phyloP scores from a whole-genome alignment of 2,888 invertebrate species.

The Byasa hedistus region DNA sequence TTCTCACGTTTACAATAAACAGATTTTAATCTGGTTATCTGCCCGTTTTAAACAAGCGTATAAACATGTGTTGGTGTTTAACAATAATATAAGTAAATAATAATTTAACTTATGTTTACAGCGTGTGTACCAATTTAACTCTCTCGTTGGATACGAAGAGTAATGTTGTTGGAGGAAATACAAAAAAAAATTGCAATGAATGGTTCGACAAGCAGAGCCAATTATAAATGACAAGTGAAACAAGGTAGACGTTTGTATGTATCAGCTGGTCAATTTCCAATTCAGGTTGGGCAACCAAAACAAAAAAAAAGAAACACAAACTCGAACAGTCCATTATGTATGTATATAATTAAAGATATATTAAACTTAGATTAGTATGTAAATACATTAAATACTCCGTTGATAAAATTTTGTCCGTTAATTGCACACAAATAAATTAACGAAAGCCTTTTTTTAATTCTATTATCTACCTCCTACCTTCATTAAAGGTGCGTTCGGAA shows the following conservation, averaged over 20 bases:
- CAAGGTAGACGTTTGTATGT: conserved; percentile 52
- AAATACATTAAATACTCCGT: conserved; percentile 8
- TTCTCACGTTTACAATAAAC: conserved; percentile 54
- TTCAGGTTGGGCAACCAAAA: neutral
- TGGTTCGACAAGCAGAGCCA: conserved; percentile 78
- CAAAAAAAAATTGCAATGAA: conserved; percentile 67
- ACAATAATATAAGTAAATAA: neutral
- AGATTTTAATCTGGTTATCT: conserved; percentile 42
- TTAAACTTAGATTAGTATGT: conserved; percentile 2
- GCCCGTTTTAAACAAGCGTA: conserved; percentile 30
- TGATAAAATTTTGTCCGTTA: conserved; percentile 32
- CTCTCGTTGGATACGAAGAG: conserved; percentile 77
- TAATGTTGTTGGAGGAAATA: conserved; percentile 70
- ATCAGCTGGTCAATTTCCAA: conserved; percentile 1
- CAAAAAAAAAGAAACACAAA: neutral
- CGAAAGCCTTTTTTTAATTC: conserved; percentile 48
- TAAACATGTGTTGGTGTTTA: conserved; percentile 27
- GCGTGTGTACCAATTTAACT: conserved; percentile 73
- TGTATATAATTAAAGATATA: conserved; percentile 7
- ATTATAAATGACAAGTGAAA: conserved; percentile 78
- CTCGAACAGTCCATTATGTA: conserved; percentile 29
- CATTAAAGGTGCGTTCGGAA: conserved; percentile 73
- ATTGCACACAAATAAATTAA: conserved; percentile 38
- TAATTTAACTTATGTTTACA: conserved; percentile 58
- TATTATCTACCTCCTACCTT: conserved; percentile 67